phyloP scores from a whole-genome alignment of 2,113 vertebrate species.

The Irena cyanogastra region DNA sequence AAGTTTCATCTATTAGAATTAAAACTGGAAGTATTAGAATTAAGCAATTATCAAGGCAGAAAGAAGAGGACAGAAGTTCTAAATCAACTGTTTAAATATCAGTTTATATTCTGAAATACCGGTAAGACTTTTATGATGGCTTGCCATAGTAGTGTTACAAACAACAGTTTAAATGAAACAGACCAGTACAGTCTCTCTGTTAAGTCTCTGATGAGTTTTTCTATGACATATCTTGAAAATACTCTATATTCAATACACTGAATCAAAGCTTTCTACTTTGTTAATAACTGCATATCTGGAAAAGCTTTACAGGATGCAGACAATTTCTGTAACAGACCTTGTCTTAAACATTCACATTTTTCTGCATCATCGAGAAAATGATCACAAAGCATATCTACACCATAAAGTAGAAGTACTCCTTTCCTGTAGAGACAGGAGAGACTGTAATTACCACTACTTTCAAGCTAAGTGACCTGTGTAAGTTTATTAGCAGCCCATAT shows the following conservation, averaged over 20 bases:
- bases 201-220: neutral
- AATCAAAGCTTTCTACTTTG: neutral
- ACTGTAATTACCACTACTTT: neutral
- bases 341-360: neutral
- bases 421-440: neutral
- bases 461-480: neutral
- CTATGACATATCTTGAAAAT: neutral
- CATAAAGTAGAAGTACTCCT: neutral
- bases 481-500: neutral
- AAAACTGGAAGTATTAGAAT: neutral
- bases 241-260: neutral
- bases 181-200: neutral
- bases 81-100: neutral
- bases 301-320: neutral
- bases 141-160: neutral
- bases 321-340: neutral
- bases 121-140: neutral
- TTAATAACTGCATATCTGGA: neutral
- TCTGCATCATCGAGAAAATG: neutral
- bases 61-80: neutral
- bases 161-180: neutral
- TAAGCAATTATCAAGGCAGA: neutral
- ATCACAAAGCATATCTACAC: neutral
- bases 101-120: neutral
- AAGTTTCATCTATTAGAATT: neutral